Conservation (phyloP, 1,140 invertebrate genomes). For the Drosophila santomea region DNA sequence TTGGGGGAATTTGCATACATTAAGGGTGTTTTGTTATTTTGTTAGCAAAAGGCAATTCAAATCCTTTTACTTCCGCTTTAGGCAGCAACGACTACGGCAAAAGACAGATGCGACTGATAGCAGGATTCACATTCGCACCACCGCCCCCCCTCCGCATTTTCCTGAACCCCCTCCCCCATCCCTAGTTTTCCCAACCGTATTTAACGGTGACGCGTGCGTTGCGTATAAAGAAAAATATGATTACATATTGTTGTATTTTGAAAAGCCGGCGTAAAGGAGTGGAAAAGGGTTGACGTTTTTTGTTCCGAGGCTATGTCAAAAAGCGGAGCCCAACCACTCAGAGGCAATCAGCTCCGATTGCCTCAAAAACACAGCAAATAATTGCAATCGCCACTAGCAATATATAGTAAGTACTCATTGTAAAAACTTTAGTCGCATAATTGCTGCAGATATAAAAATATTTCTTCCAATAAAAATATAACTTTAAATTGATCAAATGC, state of each 20-base stretch:
- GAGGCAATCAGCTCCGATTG: slow-evolving; percentile 64
- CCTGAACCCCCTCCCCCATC: slow-evolving; percentile 1
- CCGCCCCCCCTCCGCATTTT: background rate
- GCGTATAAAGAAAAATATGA: slow-evolving; percentile 74
- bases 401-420: too few species aligned
- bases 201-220: slow-evolving; percentile 56
- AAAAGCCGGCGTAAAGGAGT: slow-evolving; percentile 5
- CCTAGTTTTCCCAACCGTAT: slow-evolving; percentile 7
- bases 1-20: slow-evolving; percentile 75
- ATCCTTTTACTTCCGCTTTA: slow-evolving; percentile 80
- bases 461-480: too few species aligned
- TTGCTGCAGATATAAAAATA: too few species aligned
- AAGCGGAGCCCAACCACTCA: slow-evolving; percentile 59
- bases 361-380: slow-evolving; percentile 37
- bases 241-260: slow-evolving; percentile 70
- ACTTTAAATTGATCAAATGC: too few species aligned
- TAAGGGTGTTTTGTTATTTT: slow-evolving; percentile 66
- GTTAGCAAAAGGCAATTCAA: slow-evolving; percentile 70
- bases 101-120: slow-evolving; percentile 77
- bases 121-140: slow-evolving; percentile 63
- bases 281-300: slow-evolving; percentile 74
- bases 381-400: background rate
- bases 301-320: slow-evolving; percentile 17
- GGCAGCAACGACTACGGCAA: slow-evolving; percentile 51
- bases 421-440: too few species aligned